Evolutionary conservation across 37 sponge, comb jelly and placozoan species (phyloP), one percentile per base, ranked within the genome.

Genomic region (Tethya wilhelma): DNA sequence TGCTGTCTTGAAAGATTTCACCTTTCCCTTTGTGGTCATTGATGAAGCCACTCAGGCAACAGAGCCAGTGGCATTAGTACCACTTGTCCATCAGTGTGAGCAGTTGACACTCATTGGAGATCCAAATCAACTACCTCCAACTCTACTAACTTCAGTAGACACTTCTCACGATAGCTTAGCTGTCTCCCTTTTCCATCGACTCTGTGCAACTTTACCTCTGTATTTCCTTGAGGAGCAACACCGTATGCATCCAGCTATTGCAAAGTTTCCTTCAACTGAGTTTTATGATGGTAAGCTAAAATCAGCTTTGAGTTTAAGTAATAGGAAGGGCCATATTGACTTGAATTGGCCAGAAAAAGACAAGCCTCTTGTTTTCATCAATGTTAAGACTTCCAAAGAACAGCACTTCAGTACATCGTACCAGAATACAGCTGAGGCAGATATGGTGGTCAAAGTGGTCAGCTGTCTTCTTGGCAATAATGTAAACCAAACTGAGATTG

Each of bases 31-130:
- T 69, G 90, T 98, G 38, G 96, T 98, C 69, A 95, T 98, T 45
- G 98, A 98, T 66, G 98, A 98, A 83, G 84, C 91, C 32, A 98
- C 98, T 44, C 94, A 93, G 77, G 87, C n/a, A n/a, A n/a, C 81
- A 63, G 93, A 93, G 49, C 89, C 86, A 2, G 70, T 45, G 25
- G 66, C 83, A 20, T 79, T 93, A 17, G 56, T 89, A 2, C 82
- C 89, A 30, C n/a, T 89, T 31, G 58, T 55, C 0, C 43, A 77
- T 17, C 40, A 59, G 12, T 93, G 93, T 79, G 38, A 84, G 70
- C 77, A 93, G 60, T 63, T 93, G n/a, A 56, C 62, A 3, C 79
- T 93, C 2, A 89, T 89, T 69, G 94, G 94, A 32, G 94, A 93
- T 38, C 90, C 87, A 4, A 41, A 82, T 26, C 94, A 93, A 32